Percentiles rank a stretch among this genome's conserved stretches.
phyloP scores from a whole-genome alignment of 2,113 vertebrate species.

The Seriola aureovittata region DNA sequence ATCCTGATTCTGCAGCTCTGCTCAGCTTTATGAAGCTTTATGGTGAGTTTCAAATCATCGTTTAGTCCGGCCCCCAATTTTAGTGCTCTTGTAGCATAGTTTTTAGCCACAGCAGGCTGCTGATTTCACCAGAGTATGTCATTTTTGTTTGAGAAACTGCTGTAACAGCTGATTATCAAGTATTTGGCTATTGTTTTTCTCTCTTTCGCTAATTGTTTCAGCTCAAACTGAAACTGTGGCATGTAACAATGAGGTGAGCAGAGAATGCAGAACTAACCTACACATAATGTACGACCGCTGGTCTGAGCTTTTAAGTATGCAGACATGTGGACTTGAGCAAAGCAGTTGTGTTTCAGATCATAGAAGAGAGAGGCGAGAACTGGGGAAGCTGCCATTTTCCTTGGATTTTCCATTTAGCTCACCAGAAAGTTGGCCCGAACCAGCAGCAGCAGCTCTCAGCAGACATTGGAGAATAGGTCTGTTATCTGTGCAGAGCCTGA shows the following conservation, averaged over 20 bases:
- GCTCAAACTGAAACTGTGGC: background rate
- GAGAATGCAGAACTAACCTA: background rate
- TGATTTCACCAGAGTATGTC: too few species aligned
- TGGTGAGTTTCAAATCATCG: too few species aligned
- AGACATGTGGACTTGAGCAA: slow-evolving; percentile 2
- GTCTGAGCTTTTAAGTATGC: background rate
- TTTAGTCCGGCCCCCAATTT: too few species aligned
- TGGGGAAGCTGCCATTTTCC: slow-evolving; percentile 51
- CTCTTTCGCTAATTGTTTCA: background rate
- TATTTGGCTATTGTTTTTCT: background rate
- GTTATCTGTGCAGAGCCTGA: slow-evolving; percentile 24
- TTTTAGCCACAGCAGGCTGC: too few species aligned
- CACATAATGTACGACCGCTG: background rate
- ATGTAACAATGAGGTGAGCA: background rate
- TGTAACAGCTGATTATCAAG: too few species aligned
- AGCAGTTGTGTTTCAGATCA: slow-evolving; percentile 16
- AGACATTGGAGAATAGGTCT: slow-evolving; percentile 7
- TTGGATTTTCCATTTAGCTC: slow-evolving; percentile 63
- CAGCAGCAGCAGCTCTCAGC: slow-evolving; percentile 10
- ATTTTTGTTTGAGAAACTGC: too few species aligned
- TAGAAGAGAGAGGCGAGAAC: background rate
- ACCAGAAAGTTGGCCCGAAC: slow-evolving; percentile 36
- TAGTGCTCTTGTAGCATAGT: too few species aligned
- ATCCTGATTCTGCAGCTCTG: too few species aligned
- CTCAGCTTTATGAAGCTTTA: too few species aligned